Conservation (phyloP, 2,888 invertebrate species). For the Ethmia dodecea region DNA sequence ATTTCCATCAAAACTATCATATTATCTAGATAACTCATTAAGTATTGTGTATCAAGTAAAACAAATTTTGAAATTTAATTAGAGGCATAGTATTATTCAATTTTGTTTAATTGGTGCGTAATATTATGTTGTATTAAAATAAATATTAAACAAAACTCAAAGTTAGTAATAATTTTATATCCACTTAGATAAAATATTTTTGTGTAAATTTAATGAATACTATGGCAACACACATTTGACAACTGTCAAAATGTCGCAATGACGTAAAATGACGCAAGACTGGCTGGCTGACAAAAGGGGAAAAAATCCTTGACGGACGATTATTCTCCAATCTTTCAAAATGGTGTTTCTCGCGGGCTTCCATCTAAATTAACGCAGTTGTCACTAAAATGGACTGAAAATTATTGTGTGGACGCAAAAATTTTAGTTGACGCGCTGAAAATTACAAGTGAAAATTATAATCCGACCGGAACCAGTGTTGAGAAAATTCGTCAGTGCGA, state of each 20-base stretch:
- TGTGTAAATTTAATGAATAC: no score
- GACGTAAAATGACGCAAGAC: conserved; percentile 67
- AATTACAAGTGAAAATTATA: conserved; percentile 2
- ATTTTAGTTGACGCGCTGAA: conserved; percentile 22
- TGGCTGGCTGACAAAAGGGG: conserved; percentile 42
- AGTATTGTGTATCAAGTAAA: no score
- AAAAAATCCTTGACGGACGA: conserved; percentile 59
- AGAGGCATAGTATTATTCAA: no score
- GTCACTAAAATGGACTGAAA: conserved; percentile 51
- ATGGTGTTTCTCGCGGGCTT: conserved; percentile 72
- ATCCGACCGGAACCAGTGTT: conserved; percentile 18
- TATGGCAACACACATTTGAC: conserved; percentile 15
- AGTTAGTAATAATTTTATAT: no score
- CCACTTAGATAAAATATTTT: no score
- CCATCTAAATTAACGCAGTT: conserved; percentile 53
- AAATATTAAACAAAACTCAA: no score
- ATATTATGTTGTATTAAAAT: no score
- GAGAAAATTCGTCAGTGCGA: conserved; percentile 21
- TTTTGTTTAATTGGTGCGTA: no score
- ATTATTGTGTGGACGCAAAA: no score
- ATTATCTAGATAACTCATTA: no score
- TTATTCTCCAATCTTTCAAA: conserved; percentile 69
- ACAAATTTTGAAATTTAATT: no score
- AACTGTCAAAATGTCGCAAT: conserved; percentile 60
- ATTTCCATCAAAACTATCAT: no score